Evolutionary conservation across 1,140 invertebrate species (phyloP), one percentile per base, ranked within the genome.

Genomic region (Acyrthosiphon pisum): DNA sequence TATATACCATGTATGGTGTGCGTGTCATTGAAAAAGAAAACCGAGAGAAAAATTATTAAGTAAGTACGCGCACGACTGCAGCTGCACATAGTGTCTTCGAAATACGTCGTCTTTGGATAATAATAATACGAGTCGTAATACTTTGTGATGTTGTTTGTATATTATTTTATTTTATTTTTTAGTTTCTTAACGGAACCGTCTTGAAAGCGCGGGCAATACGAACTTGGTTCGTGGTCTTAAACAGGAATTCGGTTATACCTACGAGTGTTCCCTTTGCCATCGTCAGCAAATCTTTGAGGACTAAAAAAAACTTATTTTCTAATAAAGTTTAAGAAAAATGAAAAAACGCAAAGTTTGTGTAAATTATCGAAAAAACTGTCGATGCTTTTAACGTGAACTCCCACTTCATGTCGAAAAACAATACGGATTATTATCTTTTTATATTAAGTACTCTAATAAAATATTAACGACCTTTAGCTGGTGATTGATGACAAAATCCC

Each of bases 401-500:
- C 23, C 37, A 60, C 89, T 90, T 68, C 11, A 20, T 7, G 9
- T 90, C 9, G 14, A n/a, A 60, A 90, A 68, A 68, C 89, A 68
- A 90, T 90, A n/a, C 11, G 53, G 53, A 56, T 35, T 68, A 60
- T 89, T 18, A 37, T 68, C 23, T 44, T 68, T 26, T 90, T 90
- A 11, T n/a, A 18, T 90, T 23, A 35, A 53, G 88, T 68, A 46
- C 53, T 90, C 9, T 46, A 44, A 37, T 90, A 68, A 35, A 90
- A 60, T 44, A 90, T 90, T 68, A 90, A 90, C 89, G 89, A 90
- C 53, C 56, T 37, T 90, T 44, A 68, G 48, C 48, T 50, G 53
- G 26, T 90, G 56, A 90, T 90, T 90, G 53, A 90, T 68, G 89
- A 90, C 11, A 90, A 90, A 90, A 90, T 90, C 87, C 35, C n/a